These are phyloP conservation scores for Ostrea denselamellosa DNA, from an alignment of 1,140 invertebrate species.

Conservation along the genomic window DNA sequence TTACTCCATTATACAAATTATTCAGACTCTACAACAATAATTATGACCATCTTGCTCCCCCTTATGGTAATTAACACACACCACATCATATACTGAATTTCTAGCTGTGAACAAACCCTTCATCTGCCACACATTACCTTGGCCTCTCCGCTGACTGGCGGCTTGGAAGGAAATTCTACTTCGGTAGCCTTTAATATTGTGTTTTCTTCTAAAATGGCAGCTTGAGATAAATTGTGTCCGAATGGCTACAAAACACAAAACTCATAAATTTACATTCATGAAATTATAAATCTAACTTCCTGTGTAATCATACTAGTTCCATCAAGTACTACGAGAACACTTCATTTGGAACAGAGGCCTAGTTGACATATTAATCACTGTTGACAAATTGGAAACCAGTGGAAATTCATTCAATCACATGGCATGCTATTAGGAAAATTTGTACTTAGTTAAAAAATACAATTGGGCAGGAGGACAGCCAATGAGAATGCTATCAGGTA, in stretches of 20 bases:
- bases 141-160: constrained; percentile 97
- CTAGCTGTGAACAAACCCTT: neutral
- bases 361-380: too few relatives aligned
- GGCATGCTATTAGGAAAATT: too few relatives aligned
- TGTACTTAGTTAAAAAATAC: too few relatives aligned
- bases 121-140: constrained; percentile 83
- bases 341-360: too few relatives aligned
- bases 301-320: neutral
- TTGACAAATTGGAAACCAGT: too few relatives aligned
- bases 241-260: constrained; percentile 86
- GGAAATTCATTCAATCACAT: too few relatives aligned
- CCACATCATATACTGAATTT: neutral
- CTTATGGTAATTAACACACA: neutral
- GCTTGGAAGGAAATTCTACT: constrained; percentile 99
- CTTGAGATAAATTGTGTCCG: constrained; percentile 99
- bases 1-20: too few relatives aligned
- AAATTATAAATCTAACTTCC: neutral
- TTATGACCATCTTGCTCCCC: too few relatives aligned
- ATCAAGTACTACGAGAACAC: too few relatives aligned
- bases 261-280: neutral
- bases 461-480: too few relatives aligned
- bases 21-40: too few relatives aligned
- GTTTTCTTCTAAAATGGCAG: constrained; percentile 99
- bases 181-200: constrained; percentile 99
- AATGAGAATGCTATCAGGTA: too few relatives aligned